phyloP scores from a whole-genome alignment of 2,888 invertebrate species.

The Harpagoxenus sublaevis region DNA sequence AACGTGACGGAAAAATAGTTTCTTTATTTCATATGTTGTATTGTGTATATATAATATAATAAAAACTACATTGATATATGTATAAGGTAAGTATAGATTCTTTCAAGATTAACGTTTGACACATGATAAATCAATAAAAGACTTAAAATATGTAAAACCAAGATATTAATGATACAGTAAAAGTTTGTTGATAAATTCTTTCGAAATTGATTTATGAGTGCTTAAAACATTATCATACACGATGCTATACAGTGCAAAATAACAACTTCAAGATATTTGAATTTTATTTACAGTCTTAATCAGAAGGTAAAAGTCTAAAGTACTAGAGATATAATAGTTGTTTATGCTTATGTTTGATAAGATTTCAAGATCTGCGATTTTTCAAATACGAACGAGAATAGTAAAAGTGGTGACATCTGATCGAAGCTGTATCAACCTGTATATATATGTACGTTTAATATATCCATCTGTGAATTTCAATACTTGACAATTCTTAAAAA shows the following conservation, averaged over 20 bases:
- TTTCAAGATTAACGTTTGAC: not conserved
- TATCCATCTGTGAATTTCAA: not conserved
- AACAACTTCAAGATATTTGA: not conserved
- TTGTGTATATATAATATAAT: not conserved
- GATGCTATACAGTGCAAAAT: not conserved
- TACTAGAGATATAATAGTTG: constrained; percentile 2
- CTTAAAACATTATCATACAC: not conserved
- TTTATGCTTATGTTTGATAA: constrained; percentile 4
- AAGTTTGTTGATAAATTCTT: not conserved
- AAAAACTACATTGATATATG: not conserved
- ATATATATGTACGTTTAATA: not conserved
- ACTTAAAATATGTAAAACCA: not conserved
- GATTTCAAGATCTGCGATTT: not conserved
- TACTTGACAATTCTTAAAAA: not conserved
- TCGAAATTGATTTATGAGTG: not conserved
- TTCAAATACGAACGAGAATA: not conserved
- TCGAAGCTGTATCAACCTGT: not conserved
- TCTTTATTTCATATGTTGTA: not conserved
- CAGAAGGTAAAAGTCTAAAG: not conserved
- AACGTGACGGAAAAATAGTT: constrained; percentile 54
- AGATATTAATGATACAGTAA: not conserved
- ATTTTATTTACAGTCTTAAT: constrained; percentile 5
- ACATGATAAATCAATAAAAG: too few species aligned
- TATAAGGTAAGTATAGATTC: not conserved
- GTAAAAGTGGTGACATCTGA: constrained; percentile 38